phyloP scores from a whole-genome alignment of 2,113 vertebrate species.

The Boulengeromyrus knoepffleri region DNA sequence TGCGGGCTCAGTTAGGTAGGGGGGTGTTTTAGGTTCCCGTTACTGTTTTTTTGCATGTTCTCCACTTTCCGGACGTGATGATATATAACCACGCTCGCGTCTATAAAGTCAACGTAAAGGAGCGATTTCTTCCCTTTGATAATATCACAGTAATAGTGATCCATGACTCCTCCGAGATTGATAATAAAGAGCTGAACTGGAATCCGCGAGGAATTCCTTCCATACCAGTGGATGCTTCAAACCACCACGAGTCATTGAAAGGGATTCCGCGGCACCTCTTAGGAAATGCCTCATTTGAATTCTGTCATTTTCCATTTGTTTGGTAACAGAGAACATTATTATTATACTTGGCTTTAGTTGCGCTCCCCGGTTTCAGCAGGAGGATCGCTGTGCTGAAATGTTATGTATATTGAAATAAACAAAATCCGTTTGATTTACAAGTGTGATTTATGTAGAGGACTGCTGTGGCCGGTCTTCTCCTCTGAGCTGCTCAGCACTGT shows the following conservation, averaged over 20 bases:
- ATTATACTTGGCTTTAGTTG: constrained; percentile 5
- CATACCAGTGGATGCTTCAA: neutral
- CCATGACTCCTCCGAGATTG: neutral
- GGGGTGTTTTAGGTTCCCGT: neutral
- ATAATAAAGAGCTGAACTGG: neutral
- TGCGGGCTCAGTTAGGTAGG: neutral
- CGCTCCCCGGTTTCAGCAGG: neutral
- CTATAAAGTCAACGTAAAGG: neutral
- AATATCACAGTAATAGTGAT: neutral
- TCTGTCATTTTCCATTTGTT: constrained; percentile 14
- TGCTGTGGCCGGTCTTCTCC: neutral
- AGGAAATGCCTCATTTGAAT: neutral
- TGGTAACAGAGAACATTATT: constrained; percentile 7
- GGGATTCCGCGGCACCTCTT: neutral
- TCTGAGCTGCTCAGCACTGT: neutral
- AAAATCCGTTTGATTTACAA: neutral
- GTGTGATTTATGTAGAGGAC: neutral
- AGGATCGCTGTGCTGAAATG: neutral
- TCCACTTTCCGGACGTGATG: neutral
- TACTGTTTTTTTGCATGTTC: neutral
- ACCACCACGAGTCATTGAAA: neutral
- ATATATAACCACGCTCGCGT: neutral
- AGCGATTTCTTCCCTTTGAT: neutral
- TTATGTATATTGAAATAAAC: neutral
- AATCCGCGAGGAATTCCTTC: neutral